A percentile compares a stretch with the other conserved stretches of the same genome.
phyloP scores from a whole-genome alignment of 2,888 invertebrate species.

The Nectonema munidae region DNA sequence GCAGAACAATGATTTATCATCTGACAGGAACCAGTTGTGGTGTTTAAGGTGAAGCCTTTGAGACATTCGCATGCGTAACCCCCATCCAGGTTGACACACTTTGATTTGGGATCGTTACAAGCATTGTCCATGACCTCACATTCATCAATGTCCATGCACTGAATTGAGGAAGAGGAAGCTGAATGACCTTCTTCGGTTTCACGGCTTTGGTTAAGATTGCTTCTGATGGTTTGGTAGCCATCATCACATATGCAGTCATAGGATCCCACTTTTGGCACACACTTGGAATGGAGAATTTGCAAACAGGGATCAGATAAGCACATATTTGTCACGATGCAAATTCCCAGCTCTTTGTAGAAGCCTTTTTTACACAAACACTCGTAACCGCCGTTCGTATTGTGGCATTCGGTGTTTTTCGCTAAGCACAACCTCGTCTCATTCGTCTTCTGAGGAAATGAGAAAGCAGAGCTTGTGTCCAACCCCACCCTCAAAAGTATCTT shows the following conservation, averaged over 20 bases:
- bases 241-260: background rate
- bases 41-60: background rate
- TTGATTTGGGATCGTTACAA: background rate
- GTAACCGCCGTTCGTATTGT: background rate
- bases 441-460: too few species aligned
- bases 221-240: background rate
- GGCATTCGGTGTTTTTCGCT: background rate
- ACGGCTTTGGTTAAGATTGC: background rate
- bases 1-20: too few species aligned
- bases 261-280: background rate
- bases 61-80: background rate
- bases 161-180: too few species aligned
- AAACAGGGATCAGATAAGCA: background rate
- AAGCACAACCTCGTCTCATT: too few species aligned
- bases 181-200: background rate
- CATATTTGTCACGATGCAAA: background rate
- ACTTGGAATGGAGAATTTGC: background rate
- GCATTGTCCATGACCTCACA: background rate
- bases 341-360: too few species aligned
- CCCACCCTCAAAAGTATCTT: too few species aligned
- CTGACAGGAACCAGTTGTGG: too few species aligned
- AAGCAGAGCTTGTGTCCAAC: too few species aligned
- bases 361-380: constrained; percentile 1
- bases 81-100: background rate
- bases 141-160: constrained; percentile 9